phyloP scores from a whole-genome alignment of 30 jellyfish, hydroid and myxozoan species.

The Aurelia sp. region DNA sequence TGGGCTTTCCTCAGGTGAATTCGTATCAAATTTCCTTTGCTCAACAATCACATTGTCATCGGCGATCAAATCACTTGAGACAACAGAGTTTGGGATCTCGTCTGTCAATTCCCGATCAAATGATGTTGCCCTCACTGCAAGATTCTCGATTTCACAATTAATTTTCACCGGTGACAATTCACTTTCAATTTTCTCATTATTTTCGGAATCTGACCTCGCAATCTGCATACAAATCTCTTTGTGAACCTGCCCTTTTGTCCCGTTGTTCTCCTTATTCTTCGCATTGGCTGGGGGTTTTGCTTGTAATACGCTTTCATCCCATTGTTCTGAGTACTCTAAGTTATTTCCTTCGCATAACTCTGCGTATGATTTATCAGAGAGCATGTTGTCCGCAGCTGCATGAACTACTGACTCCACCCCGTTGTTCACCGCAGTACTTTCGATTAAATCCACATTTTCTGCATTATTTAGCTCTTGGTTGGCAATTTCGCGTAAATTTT shows the following conservation, averaged over 20 bases:
- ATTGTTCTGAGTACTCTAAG: slow-evolving; percentile 9
- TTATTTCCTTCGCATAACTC: slow-evolving; percentile 17
- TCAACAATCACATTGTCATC: slow-evolving; percentile 4
- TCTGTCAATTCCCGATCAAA: no score
- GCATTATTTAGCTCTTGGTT: background rate
- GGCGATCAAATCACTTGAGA: no score
- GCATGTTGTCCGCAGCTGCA: slow-evolving; percentile 56
- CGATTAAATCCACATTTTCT: slow-evolving; percentile 1
- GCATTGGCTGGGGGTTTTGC: slow-evolving; percentile 30
- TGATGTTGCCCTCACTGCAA: background rate
- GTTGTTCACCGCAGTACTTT: background rate
- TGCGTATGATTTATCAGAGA: background rate
- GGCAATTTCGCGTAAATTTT: no score
- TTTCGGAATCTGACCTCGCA: background rate
- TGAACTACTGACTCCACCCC: slow-evolving; percentile 17
- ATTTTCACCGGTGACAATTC: background rate
- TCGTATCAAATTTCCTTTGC: background rate
- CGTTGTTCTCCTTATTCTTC: slow-evolving; percentile 4
- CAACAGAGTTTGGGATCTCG: background rate
- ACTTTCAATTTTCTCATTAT: slow-evolving; percentile 11
- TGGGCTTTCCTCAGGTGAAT: background rate
- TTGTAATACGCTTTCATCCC: slow-evolving; percentile 7
- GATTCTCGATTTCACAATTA: background rate
- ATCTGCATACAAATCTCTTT: slow-evolving; percentile 9
- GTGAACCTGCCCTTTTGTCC: slow-evolving; percentile 27